These are phyloP conservation scores for Anomalospiza imberbis DNA, from an alignment of 2,797 vertebrate genomes.

Conservation along the genomic window DNA sequence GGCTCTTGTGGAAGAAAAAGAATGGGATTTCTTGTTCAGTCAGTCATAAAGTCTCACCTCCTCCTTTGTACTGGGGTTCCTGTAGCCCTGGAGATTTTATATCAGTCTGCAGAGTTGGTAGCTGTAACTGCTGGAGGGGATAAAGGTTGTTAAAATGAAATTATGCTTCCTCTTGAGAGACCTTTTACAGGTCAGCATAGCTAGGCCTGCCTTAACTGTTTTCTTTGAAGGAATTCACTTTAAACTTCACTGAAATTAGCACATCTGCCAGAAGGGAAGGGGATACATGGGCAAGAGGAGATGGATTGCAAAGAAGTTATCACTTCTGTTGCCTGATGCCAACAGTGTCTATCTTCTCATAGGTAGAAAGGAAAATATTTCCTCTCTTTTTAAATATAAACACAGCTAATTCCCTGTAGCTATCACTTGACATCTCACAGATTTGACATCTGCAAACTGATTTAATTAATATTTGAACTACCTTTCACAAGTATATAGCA, in stretches of 20 bases:
- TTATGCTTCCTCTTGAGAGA: neutral
- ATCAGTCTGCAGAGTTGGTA: neutral
- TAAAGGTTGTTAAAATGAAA: neutral
- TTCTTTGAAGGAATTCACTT: neutral
- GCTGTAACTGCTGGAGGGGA: neutral
- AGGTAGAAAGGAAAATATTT: neutral
- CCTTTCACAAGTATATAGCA: neutral
- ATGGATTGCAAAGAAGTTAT: neutral
- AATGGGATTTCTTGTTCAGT: conserved; percentile 2
- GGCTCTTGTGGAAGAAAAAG: neutral
- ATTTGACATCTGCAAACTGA: neutral
- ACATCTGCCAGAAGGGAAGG: neutral
- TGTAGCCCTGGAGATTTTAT: neutral
- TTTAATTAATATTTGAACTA: conserved; percentile 24
- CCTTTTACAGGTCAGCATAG: neutral
- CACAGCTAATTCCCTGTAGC: neutral
- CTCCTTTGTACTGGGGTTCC: neutral
- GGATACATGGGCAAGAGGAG: neutral
- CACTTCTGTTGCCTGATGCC: neutral
- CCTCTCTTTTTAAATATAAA: neutral
- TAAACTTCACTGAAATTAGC: neutral
- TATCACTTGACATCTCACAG: neutral
- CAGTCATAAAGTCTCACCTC: neutral
- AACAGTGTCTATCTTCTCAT: neutral
- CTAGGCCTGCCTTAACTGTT: neutral